Evolutionary conservation across 1,140 invertebrate species (phyloP).

Genomic region (Eupristina koningsbergeri): DNA sequence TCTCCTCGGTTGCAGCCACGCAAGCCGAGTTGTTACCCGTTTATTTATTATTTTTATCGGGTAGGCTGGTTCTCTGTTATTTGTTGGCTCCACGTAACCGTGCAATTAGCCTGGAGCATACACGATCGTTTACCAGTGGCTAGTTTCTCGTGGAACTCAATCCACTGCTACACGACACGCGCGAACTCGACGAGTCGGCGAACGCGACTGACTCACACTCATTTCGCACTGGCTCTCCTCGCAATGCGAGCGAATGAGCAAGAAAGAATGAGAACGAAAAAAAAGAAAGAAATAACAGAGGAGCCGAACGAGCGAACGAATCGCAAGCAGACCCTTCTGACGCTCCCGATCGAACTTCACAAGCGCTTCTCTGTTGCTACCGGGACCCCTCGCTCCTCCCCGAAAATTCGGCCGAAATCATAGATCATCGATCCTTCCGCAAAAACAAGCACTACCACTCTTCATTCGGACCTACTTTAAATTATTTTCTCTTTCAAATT

Average conservation of each 20-base stretch:
- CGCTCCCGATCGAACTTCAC: neutral
- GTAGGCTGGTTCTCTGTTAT: neutral
- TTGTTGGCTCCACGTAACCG: neutral
- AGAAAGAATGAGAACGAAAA: neutral
- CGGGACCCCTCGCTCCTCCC: too few relatives aligned
- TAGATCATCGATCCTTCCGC: too few relatives aligned
- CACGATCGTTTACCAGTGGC: neutral
- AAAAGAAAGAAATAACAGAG: conserved; percentile 8
- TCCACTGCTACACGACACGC: neutral
- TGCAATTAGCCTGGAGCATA: neutral
- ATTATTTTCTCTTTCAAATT: too few relatives aligned
- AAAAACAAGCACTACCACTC: too few relatives aligned
- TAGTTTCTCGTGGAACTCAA: neutral
- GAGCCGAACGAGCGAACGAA: conserved; percentile 1
- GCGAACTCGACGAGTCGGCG: conserved; percentile 33
- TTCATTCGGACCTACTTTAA: too few relatives aligned
- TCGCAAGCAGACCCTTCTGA: neutral
- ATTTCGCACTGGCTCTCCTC: neutral
- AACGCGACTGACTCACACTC: conserved; percentile 41
- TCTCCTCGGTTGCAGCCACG: neutral
- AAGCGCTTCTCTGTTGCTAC: too few relatives aligned
- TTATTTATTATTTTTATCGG: neutral
- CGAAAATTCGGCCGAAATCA: too few relatives aligned
- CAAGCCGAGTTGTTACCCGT: neutral
- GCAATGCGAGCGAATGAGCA: neutral